Evolutionary conservation across 2,797 vertebrate genomes (phyloP), one percentile per base, ranked within the genome.

Genomic region (Sebastes miniatus): DNA sequence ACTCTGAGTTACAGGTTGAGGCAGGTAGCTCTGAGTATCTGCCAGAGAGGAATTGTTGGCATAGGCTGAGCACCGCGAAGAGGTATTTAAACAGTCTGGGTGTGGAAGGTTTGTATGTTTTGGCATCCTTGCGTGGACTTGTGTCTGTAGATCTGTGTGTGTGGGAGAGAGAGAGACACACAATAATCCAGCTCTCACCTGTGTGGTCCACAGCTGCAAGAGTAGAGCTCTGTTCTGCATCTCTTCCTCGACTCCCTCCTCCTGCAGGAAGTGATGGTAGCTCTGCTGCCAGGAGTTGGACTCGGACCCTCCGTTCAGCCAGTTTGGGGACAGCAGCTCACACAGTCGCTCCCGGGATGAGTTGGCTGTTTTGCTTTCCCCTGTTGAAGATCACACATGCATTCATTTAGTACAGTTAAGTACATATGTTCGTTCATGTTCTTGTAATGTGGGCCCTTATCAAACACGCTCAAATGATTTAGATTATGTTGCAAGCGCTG

Each of bases 171-270:
- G 3, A 73, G n/a, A 29, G 3, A 73, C 5, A 27, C 8, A 52
- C 13, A 78, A 1, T 59, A 18, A 81, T 13, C 8, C 0, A 54
- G 27, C 20, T 73, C 91, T 89, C 76, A 96, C 97, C 96, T 96
- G 96, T 39, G 96, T 95, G 81, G 95, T 95, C 96, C 97, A 98
- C 18, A 98, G 95, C 85, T 97, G 97, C 62, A 98, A 77, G 59
- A 97, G 88, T 86, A 96, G 78, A 1, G 96, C 96, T 84, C 92
- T 95, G 0, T 83, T 92, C 83, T 95, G 94, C 93, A 96, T 96
- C 54, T 96, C 94, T 32, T 74, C 81, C 6, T 95, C 93, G 1
- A 94, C 84, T 0, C 95, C 96, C 22, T 92, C 77, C 6, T 88
- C 52, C 25, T 91, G 73, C n/a, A 95, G 91, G 59, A 94, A 94